These are phyloP conservation scores for Channallabes apus DNA, from an alignment of 2,797 vertebrate species.

Conservation along the genomic window DNA sequence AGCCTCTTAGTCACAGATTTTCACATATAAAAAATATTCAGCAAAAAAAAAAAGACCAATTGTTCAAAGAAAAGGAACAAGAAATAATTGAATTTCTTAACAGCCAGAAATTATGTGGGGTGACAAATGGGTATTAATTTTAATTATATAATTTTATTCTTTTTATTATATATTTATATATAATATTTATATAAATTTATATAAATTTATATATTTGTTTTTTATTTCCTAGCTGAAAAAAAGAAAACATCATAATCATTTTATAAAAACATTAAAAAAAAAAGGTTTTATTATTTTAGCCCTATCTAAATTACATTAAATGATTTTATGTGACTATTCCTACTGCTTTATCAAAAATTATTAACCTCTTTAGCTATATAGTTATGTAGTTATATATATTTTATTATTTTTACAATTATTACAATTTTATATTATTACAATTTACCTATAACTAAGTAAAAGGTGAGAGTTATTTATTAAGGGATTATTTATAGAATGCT, in stretches of 20 bases:
- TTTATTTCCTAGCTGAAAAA: background rate
- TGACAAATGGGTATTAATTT: too few species aligned
- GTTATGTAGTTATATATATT: too few species aligned
- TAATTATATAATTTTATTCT: too few species aligned
- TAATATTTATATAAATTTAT: too few species aligned
- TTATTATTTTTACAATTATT: too few species aligned
- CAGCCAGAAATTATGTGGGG: too few species aligned
- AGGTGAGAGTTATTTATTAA: background rate
- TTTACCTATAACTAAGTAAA: background rate
- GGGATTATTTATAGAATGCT: background rate
- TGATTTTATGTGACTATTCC: background rate
- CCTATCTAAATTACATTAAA: background rate
- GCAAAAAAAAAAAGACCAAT: too few species aligned
- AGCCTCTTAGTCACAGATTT: slow-evolving; percentile 29
- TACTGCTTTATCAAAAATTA: background rate
- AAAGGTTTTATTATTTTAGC: background rate
- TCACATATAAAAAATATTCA: slow-evolving; percentile 6
- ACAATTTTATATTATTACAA: too few species aligned
- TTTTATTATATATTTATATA: too few species aligned
- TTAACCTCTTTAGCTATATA: background rate
- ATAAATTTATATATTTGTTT: background rate
- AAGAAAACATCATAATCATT: background rate
- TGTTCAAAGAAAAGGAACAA: background rate
- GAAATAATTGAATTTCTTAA: background rate
- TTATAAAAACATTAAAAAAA: background rate